Conservation (phyloP, 92 coral and sea anemone species). For the Zoanthus gigantus region DNA sequence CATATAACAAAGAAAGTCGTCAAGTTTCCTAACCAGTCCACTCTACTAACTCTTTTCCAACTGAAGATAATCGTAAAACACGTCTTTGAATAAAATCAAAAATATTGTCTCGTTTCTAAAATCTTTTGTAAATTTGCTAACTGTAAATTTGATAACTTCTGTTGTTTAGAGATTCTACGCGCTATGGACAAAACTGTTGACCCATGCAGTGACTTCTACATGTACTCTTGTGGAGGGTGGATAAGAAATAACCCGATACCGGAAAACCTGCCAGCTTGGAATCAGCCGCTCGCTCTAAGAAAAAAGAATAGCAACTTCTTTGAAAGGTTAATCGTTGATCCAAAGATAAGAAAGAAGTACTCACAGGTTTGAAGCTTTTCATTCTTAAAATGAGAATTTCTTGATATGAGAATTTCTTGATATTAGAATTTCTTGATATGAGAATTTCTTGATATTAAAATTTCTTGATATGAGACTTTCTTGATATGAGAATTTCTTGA, state of each 20-base stretch:
- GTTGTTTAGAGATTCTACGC: constrained; percentile 55
- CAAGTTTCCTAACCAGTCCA: too few relatives aligned
- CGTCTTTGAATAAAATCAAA: too few relatives aligned
- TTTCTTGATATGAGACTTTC: too few relatives aligned
- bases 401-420: too few relatives aligned
- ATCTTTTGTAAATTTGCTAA: too few relatives aligned
- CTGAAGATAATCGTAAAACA: too few relatives aligned
- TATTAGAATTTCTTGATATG: too few relatives aligned
- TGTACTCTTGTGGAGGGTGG: constrained; percentile 89
- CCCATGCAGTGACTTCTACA: constrained; percentile 82
- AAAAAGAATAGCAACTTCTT: constrained; percentile 59
- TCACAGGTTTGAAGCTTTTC: constrained; percentile 45
- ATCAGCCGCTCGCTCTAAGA: constrained; percentile 58
- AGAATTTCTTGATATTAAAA: too few relatives aligned
- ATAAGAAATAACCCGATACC: constrained; percentile 78
- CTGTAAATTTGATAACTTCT: background rate
- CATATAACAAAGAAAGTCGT: too few relatives aligned
- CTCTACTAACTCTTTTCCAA: too few relatives aligned
- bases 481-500: too few relatives aligned
- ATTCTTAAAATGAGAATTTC: background rate
- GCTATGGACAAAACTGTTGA: constrained; percentile 69
- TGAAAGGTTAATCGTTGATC: constrained; percentile 68
- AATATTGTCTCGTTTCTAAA: too few relatives aligned
- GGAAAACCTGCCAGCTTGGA: constrained; percentile 66
- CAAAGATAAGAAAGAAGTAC: constrained; percentile 63